Evolutionary conservation across 2,113 vertebrate species (phyloP), one percentile per base, ranked within the genome.

Genomic region (Odocoileus virginianus): DNA sequence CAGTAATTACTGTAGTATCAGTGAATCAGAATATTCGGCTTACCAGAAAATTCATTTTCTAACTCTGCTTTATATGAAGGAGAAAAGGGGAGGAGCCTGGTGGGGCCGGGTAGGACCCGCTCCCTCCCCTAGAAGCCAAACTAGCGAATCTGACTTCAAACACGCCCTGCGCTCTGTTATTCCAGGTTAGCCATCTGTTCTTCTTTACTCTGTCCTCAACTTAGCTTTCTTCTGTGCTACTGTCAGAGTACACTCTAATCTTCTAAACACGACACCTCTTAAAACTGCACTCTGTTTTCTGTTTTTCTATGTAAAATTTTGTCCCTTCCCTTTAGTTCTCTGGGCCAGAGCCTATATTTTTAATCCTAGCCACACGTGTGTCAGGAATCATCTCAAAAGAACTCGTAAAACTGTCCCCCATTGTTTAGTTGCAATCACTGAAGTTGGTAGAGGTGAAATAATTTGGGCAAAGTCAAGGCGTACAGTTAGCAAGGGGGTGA

Each of bases 261-360:
- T 58, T 89, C 36, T 50, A 81, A 91, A 84, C 40, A 43, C 4
- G 28, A 50, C 27, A 64, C 10, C 11, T 92, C 57, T 95, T 36
- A 15, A 96, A 61, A 61, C 11, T 61, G 33, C 30, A 50, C 15
- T 23, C 15, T n/a, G 30, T 84, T 52, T 83, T 85, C 19, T 88
- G 47, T 60, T 84, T 94, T 78, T 79, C n/a, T 67, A 10, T n/a
- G 90, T 90, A 83, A 88, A 60, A 91, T 64, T 40, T 87, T 81
- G 3, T 87, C 15, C 23, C 14, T 15, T 64, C 81, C 57, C 61
- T 76, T 91, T 85, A 81, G 27, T 74, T 94, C 23, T 93, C 19
- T 88, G 45, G 45, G 36, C 4, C 54, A 93, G 91, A 96, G 16
- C 45, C 78, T 81, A 7, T 21, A 25, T 96, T 91, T 89, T 95